Evolutionary conservation across 2,113 vertebrate species (phyloP).

Genomic region (Mobula hypostoma): DNA sequence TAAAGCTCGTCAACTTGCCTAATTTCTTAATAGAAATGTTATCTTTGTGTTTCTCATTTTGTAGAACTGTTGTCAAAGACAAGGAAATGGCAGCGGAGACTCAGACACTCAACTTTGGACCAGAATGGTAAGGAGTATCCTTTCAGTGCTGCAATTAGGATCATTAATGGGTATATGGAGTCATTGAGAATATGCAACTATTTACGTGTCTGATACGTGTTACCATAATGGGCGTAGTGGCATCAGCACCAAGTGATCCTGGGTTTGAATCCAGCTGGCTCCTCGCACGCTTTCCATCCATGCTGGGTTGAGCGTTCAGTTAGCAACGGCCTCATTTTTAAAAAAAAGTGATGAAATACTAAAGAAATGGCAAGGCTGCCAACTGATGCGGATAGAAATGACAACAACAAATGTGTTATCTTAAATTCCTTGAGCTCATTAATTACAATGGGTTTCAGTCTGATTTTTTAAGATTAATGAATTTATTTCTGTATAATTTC

Average conservation of each 20-base stretch:
- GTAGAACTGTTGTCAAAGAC: conserved; percentile 45
- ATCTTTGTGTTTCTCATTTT: neutral
- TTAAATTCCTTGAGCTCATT: conserved; percentile 41
- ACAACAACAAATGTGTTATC: neutral
- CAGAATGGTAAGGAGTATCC: conserved; percentile 69
- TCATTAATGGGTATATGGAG: neutral
- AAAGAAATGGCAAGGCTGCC: no score
- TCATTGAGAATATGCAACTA: neutral
- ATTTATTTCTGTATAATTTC: neutral
- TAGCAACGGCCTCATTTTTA: no score
- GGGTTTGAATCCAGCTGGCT: no score
- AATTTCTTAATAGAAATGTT: neutral
- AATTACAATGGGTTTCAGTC: neutral
- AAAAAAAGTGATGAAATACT: no score
- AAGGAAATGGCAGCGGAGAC: conserved; percentile 86
- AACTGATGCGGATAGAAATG: no score
- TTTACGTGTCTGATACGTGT: neutral
- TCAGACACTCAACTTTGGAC: conserved; percentile 75
- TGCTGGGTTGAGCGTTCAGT: no score
- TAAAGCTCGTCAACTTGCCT: neutral
- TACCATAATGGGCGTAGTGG: no score
- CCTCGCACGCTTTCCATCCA: no score
- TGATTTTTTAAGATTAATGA: conserved; percentile 31
- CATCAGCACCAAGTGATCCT: no score
- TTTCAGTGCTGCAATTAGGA: neutral